These are phyloP conservation scores for Phrynosoma blainvillii DNA, from an alignment of 2,113 vertebrate species.

Conservation along the genomic window DNA sequence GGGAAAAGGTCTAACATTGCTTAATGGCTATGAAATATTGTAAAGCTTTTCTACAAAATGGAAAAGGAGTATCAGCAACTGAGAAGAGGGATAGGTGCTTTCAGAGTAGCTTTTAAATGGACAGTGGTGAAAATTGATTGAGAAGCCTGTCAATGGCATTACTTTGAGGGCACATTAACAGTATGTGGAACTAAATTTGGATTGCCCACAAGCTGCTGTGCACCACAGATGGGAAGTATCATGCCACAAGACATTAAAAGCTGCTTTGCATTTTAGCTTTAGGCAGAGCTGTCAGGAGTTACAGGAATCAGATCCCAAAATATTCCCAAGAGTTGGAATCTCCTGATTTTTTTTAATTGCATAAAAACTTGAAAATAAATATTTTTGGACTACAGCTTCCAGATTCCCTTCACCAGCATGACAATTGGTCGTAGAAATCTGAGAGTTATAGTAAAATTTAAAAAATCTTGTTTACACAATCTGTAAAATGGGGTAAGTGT, in stretches of 20 bases:
- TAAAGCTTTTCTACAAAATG: constrained; percentile 63
- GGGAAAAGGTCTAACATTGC: constrained; percentile 10
- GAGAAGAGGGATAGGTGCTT: constrained; percentile 35
- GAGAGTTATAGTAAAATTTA: too few species aligned
- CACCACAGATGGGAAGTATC: neutral
- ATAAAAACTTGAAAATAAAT: too few species aligned
- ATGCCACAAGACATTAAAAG: neutral
- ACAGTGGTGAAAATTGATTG: constrained; percentile 62
- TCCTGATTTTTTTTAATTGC: neutral
- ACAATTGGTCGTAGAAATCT: too few species aligned
- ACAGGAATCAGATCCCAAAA: neutral
- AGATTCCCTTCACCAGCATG: neutral
- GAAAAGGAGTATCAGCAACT: constrained; percentile 59
- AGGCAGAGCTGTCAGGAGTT: neutral
- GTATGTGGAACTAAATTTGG: constrained; percentile 29
- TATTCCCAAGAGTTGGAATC: neutral
- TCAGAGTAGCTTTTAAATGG: constrained; percentile 59
- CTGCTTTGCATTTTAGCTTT: neutral
- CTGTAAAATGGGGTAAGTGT: too few species aligned
- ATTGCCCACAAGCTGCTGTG: neutral
- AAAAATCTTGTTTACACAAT: too few species aligned
- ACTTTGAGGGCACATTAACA: constrained; percentile 62
- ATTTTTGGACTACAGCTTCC: neutral
- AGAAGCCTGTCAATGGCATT: constrained; percentile 59
- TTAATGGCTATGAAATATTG: constrained; percentile 46